phyloP scores from a whole-genome alignment of 2,797 vertebrate species.

The Manis javanica region DNA sequence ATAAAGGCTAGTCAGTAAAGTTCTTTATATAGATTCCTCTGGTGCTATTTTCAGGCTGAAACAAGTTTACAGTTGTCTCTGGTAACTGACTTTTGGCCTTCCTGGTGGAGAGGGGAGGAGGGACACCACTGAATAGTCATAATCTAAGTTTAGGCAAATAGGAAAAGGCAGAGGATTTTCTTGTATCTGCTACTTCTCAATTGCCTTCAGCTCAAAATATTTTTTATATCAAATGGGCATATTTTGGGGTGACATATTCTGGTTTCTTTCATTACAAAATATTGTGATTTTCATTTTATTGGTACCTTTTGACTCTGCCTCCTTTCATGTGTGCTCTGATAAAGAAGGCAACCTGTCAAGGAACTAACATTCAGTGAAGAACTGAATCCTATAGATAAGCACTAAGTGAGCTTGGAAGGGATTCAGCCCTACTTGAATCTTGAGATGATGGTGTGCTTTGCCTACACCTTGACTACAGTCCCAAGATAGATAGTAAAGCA shows the following conservation, averaged over 20 bases:
- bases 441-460: background rate
- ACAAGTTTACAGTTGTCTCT: background rate
- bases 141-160: background rate
- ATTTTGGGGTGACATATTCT: background rate
- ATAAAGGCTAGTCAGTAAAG: background rate
- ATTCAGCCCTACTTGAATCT: background rate
- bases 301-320: background rate
- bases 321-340: background rate
- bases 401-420: background rate
- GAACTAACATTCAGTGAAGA: background rate
- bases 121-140: background rate
- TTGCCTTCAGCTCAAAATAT: background rate
- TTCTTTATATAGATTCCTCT: background rate
- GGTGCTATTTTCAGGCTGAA: background rate
- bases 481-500: background rate
- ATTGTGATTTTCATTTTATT: background rate
- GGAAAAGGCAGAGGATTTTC: background rate
- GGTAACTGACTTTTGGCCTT: background rate
- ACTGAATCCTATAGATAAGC: background rate
- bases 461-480: background rate
- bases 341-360: background rate
- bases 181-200: background rate
- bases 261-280: background rate
- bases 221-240: background rate
- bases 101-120: background rate